Conservation (phyloP, 2,113 vertebrate species). For the Ailurus styani region DNA sequence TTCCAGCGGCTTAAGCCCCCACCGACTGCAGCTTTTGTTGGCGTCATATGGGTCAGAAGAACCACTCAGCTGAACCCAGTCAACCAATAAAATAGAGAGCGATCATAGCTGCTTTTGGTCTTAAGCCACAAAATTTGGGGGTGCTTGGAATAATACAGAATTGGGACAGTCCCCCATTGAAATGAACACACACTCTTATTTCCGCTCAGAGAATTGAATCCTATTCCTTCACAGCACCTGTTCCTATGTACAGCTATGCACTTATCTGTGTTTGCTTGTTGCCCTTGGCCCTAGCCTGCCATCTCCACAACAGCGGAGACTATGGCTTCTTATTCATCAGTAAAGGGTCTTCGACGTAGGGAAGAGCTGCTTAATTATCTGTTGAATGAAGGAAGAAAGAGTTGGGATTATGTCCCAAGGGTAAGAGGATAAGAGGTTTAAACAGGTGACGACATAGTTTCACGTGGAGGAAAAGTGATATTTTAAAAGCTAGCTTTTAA, state of each 20-base stretch:
- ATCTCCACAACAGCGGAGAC: neutral
- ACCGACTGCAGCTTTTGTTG: fast-evolving
- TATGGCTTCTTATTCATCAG: neutral
- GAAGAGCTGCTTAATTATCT: neutral
- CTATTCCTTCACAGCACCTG: neutral
- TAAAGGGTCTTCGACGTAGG: neutral
- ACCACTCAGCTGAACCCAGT: neutral
- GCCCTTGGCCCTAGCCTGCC: neutral
- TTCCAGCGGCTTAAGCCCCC: neutral
- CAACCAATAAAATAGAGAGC: neutral
- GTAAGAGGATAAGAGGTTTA: neutral
- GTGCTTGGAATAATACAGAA: neutral
- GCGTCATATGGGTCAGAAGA: neutral
- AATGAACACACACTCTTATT: neutral
- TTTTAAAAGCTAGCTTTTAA: neutral
- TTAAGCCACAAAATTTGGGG: neutral
- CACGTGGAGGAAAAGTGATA: neutral
- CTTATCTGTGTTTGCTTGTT: neutral
- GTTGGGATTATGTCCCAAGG: neutral
- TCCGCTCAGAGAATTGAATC: neutral
- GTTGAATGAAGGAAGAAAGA: neutral
- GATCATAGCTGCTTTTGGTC: neutral
- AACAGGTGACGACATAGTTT: neutral
- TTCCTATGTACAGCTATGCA: neutral
- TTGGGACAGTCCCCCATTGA: neutral